phyloP scores from a whole-genome alignment of 2,888 invertebrate genomes.

The Sisyra terminalis region DNA sequence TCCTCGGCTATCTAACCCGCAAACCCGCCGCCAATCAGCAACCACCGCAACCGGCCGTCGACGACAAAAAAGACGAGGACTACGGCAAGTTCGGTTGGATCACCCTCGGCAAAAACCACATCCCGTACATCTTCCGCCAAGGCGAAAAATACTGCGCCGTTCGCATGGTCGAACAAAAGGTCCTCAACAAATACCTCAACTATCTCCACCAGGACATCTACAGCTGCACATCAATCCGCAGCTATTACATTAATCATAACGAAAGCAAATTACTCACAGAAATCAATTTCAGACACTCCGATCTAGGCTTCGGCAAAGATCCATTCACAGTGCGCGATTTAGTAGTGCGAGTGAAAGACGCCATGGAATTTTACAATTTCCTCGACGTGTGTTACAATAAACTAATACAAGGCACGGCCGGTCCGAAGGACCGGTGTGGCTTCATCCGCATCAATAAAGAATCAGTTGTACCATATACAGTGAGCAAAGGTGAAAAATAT shows the following conservation, averaged over 20 bases:
- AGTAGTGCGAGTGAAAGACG: slow-evolving; percentile 75
- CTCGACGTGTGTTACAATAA: slow-evolving; percentile 80
- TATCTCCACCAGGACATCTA: slow-evolving; percentile 80
- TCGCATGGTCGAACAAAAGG: slow-evolving; percentile 80
- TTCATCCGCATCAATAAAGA: slow-evolving; percentile 86
- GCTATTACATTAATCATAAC: slow-evolving; percentile 82
- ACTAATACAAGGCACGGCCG: slow-evolving; percentile 51
- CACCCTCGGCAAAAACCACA: slow-evolving; percentile 65
- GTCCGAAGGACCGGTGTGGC: slow-evolving; percentile 65
- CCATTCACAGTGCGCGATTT: slow-evolving; percentile 77
- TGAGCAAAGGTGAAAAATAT: slow-evolving; percentile 66
- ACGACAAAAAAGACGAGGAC: slow-evolving; percentile 47
- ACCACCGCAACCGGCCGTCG: slow-evolving; percentile 25
- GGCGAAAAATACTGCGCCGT: slow-evolving; percentile 85
- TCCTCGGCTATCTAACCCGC: slow-evolving; percentile 14
- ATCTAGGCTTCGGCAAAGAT: slow-evolving; percentile 76
- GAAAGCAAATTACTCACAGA: slow-evolving; percentile 84
- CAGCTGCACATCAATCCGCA: slow-evolving; percentile 79
- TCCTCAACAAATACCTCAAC: slow-evolving; percentile 75
- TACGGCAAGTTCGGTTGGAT: slow-evolving; percentile 86
- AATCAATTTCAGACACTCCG: slow-evolving; percentile 85
- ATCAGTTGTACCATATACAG: slow-evolving; percentile 84
- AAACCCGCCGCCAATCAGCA: slow-evolving; percentile 20
- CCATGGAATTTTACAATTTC: slow-evolving; percentile 79
- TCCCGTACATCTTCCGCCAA: slow-evolving; percentile 76